A percentile compares a stretch with the other conserved stretches of the same genome.
Evolutionary conservation across 1,140 invertebrate genomes (phyloP).

Genomic region (Latrodectus geometricus): DNA sequence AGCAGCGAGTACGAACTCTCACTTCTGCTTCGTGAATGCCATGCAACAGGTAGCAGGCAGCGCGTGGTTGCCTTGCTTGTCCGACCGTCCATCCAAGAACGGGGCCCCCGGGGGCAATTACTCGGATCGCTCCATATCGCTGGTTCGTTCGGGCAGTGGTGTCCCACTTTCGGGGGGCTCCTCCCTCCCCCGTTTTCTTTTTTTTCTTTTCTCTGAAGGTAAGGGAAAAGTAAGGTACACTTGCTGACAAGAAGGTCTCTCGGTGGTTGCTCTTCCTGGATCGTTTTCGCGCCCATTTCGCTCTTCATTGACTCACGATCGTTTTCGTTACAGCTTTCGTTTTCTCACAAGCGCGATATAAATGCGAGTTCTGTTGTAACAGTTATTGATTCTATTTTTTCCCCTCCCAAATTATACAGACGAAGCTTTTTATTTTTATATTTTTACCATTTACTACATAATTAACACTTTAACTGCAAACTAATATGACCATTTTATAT

Average conservation of each 20-base stretch:
- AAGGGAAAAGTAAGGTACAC: constrained; percentile 25
- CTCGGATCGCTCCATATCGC: constrained; percentile 59
- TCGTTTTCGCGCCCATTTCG: neutral
- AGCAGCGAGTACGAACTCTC: constrained; percentile 27
- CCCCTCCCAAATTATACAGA: too few relatives aligned
- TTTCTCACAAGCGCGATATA: too few relatives aligned
- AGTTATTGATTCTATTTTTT: too few relatives aligned
- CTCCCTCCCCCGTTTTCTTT: constrained; percentile 38
- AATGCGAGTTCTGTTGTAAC: too few relatives aligned
- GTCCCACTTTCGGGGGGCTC: constrained; percentile 52
- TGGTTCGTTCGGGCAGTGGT: constrained; percentile 52
- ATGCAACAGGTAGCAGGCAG: constrained; percentile 38
- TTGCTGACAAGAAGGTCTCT: neutral
- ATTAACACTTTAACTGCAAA: too few relatives aligned
- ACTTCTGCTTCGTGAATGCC: constrained; percentile 30
- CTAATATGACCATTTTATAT: too few relatives aligned
- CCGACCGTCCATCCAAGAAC: constrained; percentile 3
- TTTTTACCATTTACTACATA: too few relatives aligned
- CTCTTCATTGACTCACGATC: neutral
- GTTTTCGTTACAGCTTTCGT: too few relatives aligned
- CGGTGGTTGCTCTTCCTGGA: constrained; percentile 20
- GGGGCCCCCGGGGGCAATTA: constrained; percentile 30
- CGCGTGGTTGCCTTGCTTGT: constrained; percentile 15
- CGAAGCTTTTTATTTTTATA: too few relatives aligned
- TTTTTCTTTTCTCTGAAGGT: neutral